Conservation (phyloP, 2,797 vertebrate species). For the Percopsis omiscomaycus region DNA sequence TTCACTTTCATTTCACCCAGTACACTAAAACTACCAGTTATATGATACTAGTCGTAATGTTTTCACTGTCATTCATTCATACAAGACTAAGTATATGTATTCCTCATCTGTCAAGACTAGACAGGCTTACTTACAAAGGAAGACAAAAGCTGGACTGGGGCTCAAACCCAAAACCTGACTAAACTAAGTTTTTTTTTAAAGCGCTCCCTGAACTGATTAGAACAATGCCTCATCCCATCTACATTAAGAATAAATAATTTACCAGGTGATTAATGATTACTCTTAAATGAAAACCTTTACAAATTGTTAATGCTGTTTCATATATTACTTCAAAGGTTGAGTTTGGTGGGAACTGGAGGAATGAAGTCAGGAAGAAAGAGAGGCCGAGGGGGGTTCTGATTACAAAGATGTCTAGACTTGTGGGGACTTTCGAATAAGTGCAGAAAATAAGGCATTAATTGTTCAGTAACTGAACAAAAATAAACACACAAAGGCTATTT, state of each 20-base stretch:
- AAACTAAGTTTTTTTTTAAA: no score
- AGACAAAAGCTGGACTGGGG: no score
- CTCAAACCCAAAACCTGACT: no score
- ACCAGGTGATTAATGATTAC: not conserved
- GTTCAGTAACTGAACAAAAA: conserved; percentile 39
- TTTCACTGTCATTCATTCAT: not conserved
- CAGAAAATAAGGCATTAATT: conserved; percentile 38
- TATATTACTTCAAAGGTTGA: conserved; percentile 7
- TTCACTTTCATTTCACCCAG: not conserved
- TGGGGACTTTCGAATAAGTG: conserved; percentile 37
- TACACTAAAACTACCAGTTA: not conserved
- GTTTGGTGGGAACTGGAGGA: conserved; percentile 22
- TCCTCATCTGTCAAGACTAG: no score
- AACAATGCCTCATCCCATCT: no score
- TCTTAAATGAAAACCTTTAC: not conserved
- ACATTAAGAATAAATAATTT: no score
- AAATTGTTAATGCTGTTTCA: not conserved
- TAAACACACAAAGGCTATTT: conserved; percentile 37
- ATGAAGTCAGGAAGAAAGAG: conserved; percentile 31
- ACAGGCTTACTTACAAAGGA: no score
- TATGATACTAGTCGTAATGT: not conserved
- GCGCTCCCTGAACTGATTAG: no score
- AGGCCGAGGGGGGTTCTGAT: conserved; percentile 32
- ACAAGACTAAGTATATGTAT: not conserved
- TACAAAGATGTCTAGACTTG: conserved; percentile 49